Conservation (phyloP, 2,888 invertebrate genomes). For the Spisula solida region DNA sequence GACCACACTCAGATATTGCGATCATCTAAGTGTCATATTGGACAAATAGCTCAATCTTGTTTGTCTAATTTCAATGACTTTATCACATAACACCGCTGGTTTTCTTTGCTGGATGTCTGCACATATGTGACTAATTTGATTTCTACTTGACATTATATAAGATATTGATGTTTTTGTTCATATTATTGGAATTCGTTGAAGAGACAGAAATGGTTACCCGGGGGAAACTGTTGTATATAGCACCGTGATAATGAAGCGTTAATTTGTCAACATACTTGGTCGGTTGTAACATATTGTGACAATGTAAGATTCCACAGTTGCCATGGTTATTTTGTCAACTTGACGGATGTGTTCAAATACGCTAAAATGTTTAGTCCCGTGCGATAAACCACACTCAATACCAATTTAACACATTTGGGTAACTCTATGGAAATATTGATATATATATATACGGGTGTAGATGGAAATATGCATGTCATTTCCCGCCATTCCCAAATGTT, state of each 20-base stretch:
- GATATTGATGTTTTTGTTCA: conserved; percentile 2
- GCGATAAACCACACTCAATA: too few relatives aligned
- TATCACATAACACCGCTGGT: not conserved
- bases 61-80: not conserved
- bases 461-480: too few relatives aligned
- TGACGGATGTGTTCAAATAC: too few relatives aligned
- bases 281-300: not conserved
- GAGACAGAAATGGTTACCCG: not conserved
- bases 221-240: not conserved
- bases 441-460: too few relatives aligned
- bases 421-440: too few relatives aligned
- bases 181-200: not conserved
- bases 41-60: not conserved
- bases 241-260: not conserved
- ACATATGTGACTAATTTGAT: not conserved
- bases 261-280: not conserved
- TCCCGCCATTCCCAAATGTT: too few relatives aligned
- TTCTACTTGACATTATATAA: not conserved
- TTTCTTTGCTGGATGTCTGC: not conserved
- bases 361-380: too few relatives aligned
- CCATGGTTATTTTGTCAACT: too few relatives aligned
- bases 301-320: not conserved
- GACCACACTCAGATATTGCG: not conserved
- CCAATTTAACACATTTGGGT: too few relatives aligned
- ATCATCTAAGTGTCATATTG: not conserved